phyloP scores from a whole-genome alignment of 2,113 vertebrate genomes.

The Xyliphius kryptos region DNA sequence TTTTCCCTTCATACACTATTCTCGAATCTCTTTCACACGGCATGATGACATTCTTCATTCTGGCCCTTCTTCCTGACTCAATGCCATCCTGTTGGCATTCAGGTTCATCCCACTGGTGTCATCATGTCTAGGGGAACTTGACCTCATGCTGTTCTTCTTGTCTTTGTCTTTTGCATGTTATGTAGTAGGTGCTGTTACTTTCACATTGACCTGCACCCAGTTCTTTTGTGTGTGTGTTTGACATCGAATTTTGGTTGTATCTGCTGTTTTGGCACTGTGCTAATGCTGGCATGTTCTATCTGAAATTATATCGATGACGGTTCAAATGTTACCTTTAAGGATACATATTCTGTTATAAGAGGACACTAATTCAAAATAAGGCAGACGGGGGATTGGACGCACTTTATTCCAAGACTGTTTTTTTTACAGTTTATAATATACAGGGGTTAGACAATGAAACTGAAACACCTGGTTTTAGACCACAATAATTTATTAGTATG shows the following conservation, averaged over 20 bases:
- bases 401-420: too few species aligned
- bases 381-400: too few species aligned
- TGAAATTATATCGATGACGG: too few species aligned
- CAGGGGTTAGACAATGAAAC: too few species aligned
- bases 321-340: too few species aligned
- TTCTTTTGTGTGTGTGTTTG: constrained; percentile 33
- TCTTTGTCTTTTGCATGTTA: constrained; percentile 52
- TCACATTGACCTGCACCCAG: constrained; percentile 38
- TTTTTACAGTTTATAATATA: too few species aligned
- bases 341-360: too few species aligned
- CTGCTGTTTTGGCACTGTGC: constrained; percentile 26
- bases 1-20: constrained; percentile 11
- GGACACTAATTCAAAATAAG: too few species aligned
- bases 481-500: too few species aligned
- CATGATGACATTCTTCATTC: constrained; percentile 23
- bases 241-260: constrained; percentile 34
- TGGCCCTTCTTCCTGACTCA: constrained; percentile 7
- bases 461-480: too few species aligned
- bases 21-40: constrained; percentile 9
- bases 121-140: too few species aligned
- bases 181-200: constrained; percentile 36
- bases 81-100: constrained; percentile 29
- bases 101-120: constrained; percentile 6
- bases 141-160: constrained; percentile 39
- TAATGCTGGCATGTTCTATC: too few species aligned